Conservation (phyloP, 2,888 invertebrate genomes). For the Drosophila hamatofila region DNA sequence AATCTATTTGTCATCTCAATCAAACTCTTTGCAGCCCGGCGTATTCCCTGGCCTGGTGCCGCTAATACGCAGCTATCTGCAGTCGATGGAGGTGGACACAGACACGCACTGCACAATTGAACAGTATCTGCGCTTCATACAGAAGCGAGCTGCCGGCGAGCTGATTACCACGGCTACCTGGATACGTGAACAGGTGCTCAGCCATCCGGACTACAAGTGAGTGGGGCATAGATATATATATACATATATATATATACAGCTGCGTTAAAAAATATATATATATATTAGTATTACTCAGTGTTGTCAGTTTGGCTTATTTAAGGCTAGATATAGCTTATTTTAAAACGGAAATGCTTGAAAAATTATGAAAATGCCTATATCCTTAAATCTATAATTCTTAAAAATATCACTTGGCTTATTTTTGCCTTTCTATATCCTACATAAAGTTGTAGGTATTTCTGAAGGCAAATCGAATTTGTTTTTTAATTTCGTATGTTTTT, state of each 20-base stretch:
- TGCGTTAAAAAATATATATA: no score
- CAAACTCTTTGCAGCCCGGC: slow-evolving; percentile 85
- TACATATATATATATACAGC: neutral
- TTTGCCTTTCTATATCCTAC: no score
- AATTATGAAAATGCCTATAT: no score
- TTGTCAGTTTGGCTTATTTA: no score
- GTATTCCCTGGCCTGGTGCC: slow-evolving; percentile 98
- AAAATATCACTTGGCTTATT: no score
- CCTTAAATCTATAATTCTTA: no score
- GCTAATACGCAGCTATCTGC: slow-evolving; percentile 96
- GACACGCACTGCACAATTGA: slow-evolving; percentile 99
- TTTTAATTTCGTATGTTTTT: no score
- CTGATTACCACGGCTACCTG: slow-evolving; percentile 97
- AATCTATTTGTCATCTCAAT: neutral
- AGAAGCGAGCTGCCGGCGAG: slow-evolving; percentile 94
- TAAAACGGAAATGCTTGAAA: no score
- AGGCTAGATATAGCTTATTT: no score
- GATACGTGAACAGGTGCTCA: slow-evolving; percentile 95
- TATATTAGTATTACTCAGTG: no score
- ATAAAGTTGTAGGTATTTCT: no score
- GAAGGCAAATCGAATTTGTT: no score
- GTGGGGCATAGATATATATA: slow-evolving; percentile 61
- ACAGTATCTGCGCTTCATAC: slow-evolving; percentile 97
- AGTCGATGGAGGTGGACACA: slow-evolving; percentile 98
- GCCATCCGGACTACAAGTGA: slow-evolving; percentile 96